Conservation (phyloP, 2,113 vertebrate species). For the Melanotaenia duboulayi region DNA sequence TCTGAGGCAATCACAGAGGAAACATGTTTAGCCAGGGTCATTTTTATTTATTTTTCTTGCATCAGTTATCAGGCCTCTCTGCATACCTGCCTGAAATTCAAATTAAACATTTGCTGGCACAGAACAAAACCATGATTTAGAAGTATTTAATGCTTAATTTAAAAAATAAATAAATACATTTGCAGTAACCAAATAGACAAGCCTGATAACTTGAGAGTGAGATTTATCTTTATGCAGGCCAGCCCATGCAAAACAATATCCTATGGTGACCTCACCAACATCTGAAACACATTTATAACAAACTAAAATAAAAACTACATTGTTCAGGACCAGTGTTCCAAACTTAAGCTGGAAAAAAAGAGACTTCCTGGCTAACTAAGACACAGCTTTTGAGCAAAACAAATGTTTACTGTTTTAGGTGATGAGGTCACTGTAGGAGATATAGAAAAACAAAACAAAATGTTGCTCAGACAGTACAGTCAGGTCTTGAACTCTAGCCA, state of each 20-base stretch:
- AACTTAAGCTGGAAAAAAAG: background rate
- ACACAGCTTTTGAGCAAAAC: background rate
- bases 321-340: background rate
- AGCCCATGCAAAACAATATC: conserved; percentile 49
- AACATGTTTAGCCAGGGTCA: background rate
- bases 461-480: background rate
- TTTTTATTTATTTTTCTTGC: background rate
- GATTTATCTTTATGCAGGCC: conserved; percentile 1
- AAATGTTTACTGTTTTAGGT: background rate
- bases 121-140: no score
- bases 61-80: conserved; percentile 47
- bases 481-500: background rate
- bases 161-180: no score
- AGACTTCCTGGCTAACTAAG: background rate
- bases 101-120: background rate
- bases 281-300: background rate
- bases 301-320: background rate
- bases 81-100: background rate
- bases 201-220: conserved; percentile 47
- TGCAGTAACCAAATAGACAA: conserved; percentile 14
- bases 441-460: background rate
- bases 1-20: conserved; percentile 76
- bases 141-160: background rate
- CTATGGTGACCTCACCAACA: conserved; percentile 57
- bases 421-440: conserved; percentile 58